Evolutionary conservation across 2,797 vertebrate species (phyloP), one percentile per base, ranked within the genome.

Genomic region (Sparidentex hasta): DNA sequence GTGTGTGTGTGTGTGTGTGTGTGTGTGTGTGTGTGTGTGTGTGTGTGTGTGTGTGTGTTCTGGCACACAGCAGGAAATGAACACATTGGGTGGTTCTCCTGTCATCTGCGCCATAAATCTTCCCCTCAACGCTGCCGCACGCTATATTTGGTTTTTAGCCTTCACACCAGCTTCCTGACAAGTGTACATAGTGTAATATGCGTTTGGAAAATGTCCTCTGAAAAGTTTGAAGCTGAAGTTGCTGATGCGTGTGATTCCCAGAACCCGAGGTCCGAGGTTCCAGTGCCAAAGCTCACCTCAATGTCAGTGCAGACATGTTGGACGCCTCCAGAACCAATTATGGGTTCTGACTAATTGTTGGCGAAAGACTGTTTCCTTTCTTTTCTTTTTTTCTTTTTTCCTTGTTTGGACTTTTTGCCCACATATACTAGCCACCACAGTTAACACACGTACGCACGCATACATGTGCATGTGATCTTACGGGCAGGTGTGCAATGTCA

Each of bases 401-500:
- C 51, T 47, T 46, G 48, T 77, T 83, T 72, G 3, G 69, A 86
- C 14, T 62, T 68, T 9, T 71, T 82, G 44, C 58, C 62, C 38
- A 27, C 20, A 59, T 51, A 48, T 20, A 66, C 46, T 51, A 78
- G 70, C 74, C 75, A 51, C 80, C 76, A 58, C 82, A 68, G 27
- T 58, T 38, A 38, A 38, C 9, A 38, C 38, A 38, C 27, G 43
- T 12, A 23, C 41, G 1, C 7, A 11, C 52, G 2, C 16, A n/a
- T 41, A 66, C 48, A 50, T 57, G 33, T 57, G 77, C 65, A 62
- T 87, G 69, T 52, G 57, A 76, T 80, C 75, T 54, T 77, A 27
- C 57, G 63, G 80, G 81, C 85, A 90, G 86, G 83, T 88, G 86
- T 79, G 62, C 47, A 18, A 44, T 59, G 54, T 86, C 71, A 75